A percentile compares a stretch with the other conserved stretches of the same genome.
These are phyloP conservation scores for Agriopis leucophaearia DNA, from an alignment of 2,888 invertebrate species.

Conservation along the genomic window DNA sequence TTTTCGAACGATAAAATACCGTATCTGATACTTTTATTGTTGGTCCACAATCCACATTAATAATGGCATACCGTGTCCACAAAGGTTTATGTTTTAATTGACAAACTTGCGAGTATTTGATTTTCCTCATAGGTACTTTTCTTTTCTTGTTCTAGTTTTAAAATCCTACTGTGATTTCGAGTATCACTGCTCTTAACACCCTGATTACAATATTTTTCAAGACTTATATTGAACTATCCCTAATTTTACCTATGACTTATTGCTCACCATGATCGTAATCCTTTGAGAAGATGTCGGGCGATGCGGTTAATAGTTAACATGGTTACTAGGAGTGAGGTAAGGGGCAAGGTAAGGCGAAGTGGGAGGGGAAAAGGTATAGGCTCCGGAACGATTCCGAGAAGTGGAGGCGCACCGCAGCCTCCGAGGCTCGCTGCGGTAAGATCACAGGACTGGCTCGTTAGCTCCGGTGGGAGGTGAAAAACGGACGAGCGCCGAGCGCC, in stretches of 20 bases:
- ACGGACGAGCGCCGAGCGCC: slow-evolving; percentile 60
- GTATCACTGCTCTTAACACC: background rate
- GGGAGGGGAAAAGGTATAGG: slow-evolving; percentile 15
- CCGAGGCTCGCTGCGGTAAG: slow-evolving; percentile 77
- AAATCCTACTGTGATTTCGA: no score
- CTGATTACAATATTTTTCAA: background rate
- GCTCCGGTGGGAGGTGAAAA: slow-evolving; percentile 74
- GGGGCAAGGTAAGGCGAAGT: slow-evolving; percentile 21
- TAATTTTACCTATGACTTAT: background rate
- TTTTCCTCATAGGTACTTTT: no score
- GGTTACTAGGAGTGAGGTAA: slow-evolving; percentile 59
- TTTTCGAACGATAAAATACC: no score
- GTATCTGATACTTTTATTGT: no score
- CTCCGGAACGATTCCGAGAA: slow-evolving; percentile 76
- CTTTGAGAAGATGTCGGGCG: slow-evolving; percentile 56
- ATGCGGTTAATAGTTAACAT: no score
- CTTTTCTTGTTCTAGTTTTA: no score
- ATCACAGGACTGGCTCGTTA: slow-evolving; percentile 80
- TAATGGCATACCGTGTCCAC: no score
- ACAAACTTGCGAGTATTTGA: no score
- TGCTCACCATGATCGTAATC: slow-evolving; percentile 4
- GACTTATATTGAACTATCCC: background rate
- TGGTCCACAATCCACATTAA: no score
- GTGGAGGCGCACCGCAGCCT: slow-evolving; percentile 68
- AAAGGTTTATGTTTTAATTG: no score